phyloP scores from a whole-genome alignment of 2,888 invertebrate species.

The Periphyllus acericola region DNA sequence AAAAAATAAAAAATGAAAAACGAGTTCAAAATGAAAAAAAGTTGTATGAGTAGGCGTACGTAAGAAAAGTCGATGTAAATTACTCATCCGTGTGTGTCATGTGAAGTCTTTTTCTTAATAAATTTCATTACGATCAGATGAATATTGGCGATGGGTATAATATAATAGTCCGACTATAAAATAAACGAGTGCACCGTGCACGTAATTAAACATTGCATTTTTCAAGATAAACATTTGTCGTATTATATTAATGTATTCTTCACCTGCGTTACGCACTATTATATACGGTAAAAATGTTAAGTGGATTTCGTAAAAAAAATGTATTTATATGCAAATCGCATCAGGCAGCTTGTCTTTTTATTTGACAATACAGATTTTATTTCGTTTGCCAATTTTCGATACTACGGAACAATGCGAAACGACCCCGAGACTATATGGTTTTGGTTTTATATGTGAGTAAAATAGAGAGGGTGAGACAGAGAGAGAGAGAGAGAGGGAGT shows the following conservation, averaged over 20 bases:
- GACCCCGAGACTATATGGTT: neutral
- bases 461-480: neutral
- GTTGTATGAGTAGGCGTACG: neutral
- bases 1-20: neutral
- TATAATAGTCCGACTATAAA: no score
- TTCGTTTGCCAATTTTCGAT: neutral
- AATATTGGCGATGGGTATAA: neutral
- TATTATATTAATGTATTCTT: no score
- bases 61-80: neutral
- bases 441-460: neutral
- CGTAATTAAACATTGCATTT: no score
- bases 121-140: neutral
- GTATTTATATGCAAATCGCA: neutral
- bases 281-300: neutral
- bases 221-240: no score
- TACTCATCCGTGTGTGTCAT: neutral
- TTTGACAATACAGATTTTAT: neutral
- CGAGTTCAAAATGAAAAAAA: slow-evolving; percentile 30
- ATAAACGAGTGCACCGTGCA: no score
- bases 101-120: neutral
- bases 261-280: no score
- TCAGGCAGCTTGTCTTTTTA: neutral
- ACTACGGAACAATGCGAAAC: neutral
- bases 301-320: neutral
- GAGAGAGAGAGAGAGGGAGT: neutral